Evolutionary conservation across 2,113 vertebrate species (phyloP), one percentile per base, ranked within the genome.

Genomic region (Colistium nudipinnis): DNA sequence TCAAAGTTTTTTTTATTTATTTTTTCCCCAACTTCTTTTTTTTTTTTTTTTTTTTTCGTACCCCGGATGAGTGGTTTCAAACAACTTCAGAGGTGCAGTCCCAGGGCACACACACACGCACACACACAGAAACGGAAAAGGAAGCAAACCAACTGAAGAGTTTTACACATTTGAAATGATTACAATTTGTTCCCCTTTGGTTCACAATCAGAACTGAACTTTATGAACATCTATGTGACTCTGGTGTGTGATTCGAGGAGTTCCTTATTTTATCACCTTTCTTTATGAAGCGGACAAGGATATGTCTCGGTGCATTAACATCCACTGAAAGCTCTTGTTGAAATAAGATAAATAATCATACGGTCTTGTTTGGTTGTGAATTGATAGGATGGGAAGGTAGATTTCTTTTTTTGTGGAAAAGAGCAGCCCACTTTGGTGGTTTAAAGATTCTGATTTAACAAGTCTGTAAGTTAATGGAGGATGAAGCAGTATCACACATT

Each of bases 1-100:
- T 83, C 63, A 76, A 72, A 76, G 74, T 73, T 73, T 69, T 67
- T 60, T 74, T 39, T 44, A 27, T 14, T 61, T 60, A 3, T 55
- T 62, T 59, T 62, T 44, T 44, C 10, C 16, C 38, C 38, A 17
- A 14, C 38, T 11, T 44, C 19, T 38, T 38, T 38, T 38, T 38
- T 43, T 22, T 22, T 38, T 43, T 22, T 22, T 11, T 44, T 43
- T 38, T 38, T 38, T 38, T 38, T 43, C 11, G 10, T 65, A 47
- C 30, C 41, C 38, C 28, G 52, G 27, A 68, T 78, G 44, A 71
- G 48, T 56, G n/a, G 52, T 65, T 55, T 80, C 53, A 67, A 49
- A 48, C 41, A 35, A 12, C 43, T 24, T 16, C 31, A 70, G 65
- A 62, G 28, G 22, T 59, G 25, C 16, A 67, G 61, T 54, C 70